Base-by-base conservation (phyloP, 1,140 invertebrate species). In the Calephelis virginiensis region DNA sequence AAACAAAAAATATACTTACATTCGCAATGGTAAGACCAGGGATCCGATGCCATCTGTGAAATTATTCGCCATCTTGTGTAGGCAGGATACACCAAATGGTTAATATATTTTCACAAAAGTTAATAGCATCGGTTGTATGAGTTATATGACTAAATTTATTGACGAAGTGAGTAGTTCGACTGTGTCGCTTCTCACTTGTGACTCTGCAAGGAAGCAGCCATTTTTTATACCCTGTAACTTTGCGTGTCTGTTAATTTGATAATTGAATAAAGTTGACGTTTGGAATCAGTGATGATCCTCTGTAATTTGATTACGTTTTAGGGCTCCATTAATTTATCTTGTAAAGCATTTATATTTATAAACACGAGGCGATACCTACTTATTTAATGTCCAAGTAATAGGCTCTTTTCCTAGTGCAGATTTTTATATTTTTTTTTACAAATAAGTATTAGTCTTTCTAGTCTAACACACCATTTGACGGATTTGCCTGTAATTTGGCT, bases 131-230 rank as follows among this genome's bases (percentile, higher is more conserved):
- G 40, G 50, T 37, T 46, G 28, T 59, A 17, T 11, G 45, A 43
- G 43, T 56, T 64, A n/a, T 17, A 45, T 56, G 53, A 43, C 40
- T 64, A 56, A 64, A 64, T 56, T 17, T 45, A 47, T 62, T 45
- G 84, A 89, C 86, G 85, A 91, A 91, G 89, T 89, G 89, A 89
- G 89, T 87, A 91, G 86, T 89, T 82, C 86, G 89, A 91, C 89
- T 72, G 61, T 71, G 88, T 89, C 89, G 89, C 86, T 91, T 91
- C 85, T 89, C 89, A 91, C 89, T 85, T 91, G 89, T 86, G 83
- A 61, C 67, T 68, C 38, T 63, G 43, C 7, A 40, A 37, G 38
- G 61, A 45, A 12, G 53, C 12, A 46, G 63, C 69, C 70, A 70
- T 67, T 71, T 85, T 89, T 84, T 91, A 87, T 91, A 91, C 85